Percentiles rank a stretch among this genome's conserved stretches.
Conservation (phyloP, 2,113 vertebrate species). For the Myanophis thanlyinensis region DNA sequence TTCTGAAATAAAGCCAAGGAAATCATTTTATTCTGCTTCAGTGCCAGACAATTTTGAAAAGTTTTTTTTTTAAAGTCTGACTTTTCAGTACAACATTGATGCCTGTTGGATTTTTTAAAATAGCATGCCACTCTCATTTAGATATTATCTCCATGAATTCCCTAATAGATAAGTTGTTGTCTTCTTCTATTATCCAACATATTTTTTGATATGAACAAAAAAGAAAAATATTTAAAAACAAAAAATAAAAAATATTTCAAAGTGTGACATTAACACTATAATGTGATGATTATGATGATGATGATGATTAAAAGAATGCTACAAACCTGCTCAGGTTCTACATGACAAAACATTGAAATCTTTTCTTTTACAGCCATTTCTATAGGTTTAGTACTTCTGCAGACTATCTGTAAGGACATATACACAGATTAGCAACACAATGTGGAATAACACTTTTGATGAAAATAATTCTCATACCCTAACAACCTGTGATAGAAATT, state of each 20-base stretch:
- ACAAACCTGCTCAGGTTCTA: slow-evolving; percentile 80
- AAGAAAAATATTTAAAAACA: neutral
- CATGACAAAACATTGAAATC: slow-evolving; percentile 83
- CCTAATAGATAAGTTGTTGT: neutral
- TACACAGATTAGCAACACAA: neutral
- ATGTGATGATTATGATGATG: neutral
- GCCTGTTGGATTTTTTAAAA: neutral
- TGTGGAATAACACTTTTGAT: neutral
- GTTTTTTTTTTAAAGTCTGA: neutral
- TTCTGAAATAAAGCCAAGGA: neutral
- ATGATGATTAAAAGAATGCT: neutral
- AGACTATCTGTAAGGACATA: slow-evolving; percentile 72
- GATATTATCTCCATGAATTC: neutral
- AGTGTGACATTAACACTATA: neutral
- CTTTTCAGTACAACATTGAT: slow-evolving; percentile 3
- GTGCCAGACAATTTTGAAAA: neutral
- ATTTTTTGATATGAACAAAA: neutral
- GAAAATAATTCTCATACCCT: neutral
- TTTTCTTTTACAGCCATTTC: slow-evolving; percentile 82
- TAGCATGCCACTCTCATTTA: neutral
- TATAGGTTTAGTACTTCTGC: slow-evolving; percentile 76
- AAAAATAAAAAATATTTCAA: neutral
- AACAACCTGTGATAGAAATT: neutral
- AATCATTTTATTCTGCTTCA: neutral
- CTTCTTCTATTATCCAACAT: neutral